Evolutionary conservation across 1,140 invertebrate species (phyloP).

Genomic region (Procambarus virginalis): DNA sequence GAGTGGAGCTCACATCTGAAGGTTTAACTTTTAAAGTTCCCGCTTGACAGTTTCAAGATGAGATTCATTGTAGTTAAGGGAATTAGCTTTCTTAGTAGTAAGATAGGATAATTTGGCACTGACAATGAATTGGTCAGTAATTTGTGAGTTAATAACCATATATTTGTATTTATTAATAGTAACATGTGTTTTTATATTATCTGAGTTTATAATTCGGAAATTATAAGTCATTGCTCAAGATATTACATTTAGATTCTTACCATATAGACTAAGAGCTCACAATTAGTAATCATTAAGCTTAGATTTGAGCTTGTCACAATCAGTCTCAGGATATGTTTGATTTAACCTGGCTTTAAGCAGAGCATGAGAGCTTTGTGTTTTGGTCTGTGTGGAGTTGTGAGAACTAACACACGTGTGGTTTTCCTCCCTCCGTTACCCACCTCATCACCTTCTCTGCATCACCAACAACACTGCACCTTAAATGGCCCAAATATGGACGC

Average conservation of each 20-base stretch:
- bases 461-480: conserved; percentile 22
- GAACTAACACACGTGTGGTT: conserved; percentile 77
- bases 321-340: background rate
- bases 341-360: conserved; percentile 9
- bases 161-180: background rate
- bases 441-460: conserved; percentile 17
- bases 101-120: background rate
- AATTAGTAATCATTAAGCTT: background rate
- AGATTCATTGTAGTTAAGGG: background rate
- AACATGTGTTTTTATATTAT: background rate
- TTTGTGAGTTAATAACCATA: background rate
- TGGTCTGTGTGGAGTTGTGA: conserved; percentile 76
- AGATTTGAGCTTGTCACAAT: background rate
- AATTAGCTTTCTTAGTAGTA: too few species aligned
- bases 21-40: too few species aligned
- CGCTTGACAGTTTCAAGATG: too few species aligned
- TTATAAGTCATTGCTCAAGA: background rate
- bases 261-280: background rate
- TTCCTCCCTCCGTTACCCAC: conserved; percentile 70
- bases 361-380: conserved; percentile 37
- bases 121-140: background rate
- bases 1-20: too few species aligned
- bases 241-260: too few species aligned
- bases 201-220: background rate
- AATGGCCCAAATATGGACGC: conserved; percentile 23